These are phyloP conservation scores for Drosophila repletoides DNA, from an alignment of 1,140 invertebrate genomes.

Conservation along the genomic window DNA sequence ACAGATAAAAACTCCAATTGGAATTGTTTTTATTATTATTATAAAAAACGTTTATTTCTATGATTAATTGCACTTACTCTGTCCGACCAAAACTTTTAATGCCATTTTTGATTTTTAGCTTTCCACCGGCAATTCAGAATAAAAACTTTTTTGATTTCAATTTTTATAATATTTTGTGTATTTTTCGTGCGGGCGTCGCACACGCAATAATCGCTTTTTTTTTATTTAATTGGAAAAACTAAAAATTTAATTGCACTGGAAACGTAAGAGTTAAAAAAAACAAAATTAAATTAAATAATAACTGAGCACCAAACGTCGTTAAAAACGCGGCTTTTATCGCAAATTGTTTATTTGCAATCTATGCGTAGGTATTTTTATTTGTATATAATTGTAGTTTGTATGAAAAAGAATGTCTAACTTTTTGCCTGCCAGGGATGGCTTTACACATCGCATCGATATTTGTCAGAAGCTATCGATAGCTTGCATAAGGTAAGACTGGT, in stretches of 20 bases:
- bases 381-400: slow-evolving; percentile 25
- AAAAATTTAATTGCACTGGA: slow-evolving; percentile 4
- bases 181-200: slow-evolving; percentile 24
- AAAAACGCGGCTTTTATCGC: slow-evolving; percentile 25
- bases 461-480: too few relatives aligned
- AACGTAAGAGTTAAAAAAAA: slow-evolving; percentile 29
- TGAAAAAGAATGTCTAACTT: too few relatives aligned
- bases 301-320: slow-evolving; percentile 23
- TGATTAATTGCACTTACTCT: slow-evolving; percentile 69
- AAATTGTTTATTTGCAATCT: slow-evolving; percentile 19
- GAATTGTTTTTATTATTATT: slow-evolving; percentile 22
- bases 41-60: too few relatives aligned
- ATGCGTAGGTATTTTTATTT: slow-evolving; percentile 13
- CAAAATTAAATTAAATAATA: slow-evolving; percentile 35
- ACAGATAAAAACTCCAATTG: slow-evolving; percentile 13
- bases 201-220: slow-evolving; percentile 32
- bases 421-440: too few relatives aligned
- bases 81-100: slow-evolving; percentile 73
- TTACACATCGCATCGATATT: too few relatives aligned
- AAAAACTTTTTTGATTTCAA: slow-evolving; percentile 8
- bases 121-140: slow-evolving; percentile 5
- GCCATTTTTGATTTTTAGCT: slow-evolving; percentile 57
- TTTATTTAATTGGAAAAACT: slow-evolving; percentile 1
- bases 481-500: too few relatives aligned
- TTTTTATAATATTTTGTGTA: slow-evolving; percentile 2